Evolutionary conservation across 2,113 vertebrate genomes (phyloP).

Genomic region (Sigmodon hispidus): DNA sequence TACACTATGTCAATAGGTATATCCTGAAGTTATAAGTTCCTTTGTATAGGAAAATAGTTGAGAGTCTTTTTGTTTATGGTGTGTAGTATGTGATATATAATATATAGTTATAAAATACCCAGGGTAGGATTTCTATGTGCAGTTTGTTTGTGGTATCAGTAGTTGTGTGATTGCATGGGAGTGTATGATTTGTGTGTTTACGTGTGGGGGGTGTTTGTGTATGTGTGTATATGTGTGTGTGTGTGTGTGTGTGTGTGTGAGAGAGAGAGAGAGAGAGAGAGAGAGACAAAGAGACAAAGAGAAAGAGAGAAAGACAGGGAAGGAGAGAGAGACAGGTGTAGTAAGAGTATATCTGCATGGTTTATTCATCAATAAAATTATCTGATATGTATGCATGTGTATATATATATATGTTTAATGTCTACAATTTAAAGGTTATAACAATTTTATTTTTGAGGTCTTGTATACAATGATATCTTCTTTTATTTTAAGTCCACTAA

Average conservation of each 20-base stretch:
- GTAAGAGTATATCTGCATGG: not conserved
- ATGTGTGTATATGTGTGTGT: too few species aligned
- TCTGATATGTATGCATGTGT: not conserved
- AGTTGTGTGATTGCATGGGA: not conserved
- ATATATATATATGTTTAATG: rapidly evolving
- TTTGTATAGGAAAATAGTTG: not conserved
- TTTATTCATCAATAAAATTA: not conserved
- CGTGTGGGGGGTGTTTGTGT: too few species aligned
- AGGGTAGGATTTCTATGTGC: not conserved
- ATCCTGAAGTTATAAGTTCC: too few species aligned
- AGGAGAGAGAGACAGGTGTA: too few species aligned
- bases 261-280: too few species aligned
- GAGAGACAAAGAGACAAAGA: too few species aligned
- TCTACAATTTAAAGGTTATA: not conserved
- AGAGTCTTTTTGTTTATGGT: not conserved
- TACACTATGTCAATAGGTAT: not conserved
- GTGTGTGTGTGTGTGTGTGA: too few species aligned
- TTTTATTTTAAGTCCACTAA: not conserved
- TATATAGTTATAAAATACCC: too few species aligned
- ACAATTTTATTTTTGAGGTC: too few species aligned
- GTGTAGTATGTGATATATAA: not conserved
- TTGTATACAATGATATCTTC: not conserved
- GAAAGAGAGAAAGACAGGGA: too few species aligned
- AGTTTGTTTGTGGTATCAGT: not conserved
- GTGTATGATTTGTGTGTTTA: too few species aligned